Evolutionary conservation across 2,888 invertebrate genomes (phyloP).

Genomic region (Calliphora vomitoria): DNA sequence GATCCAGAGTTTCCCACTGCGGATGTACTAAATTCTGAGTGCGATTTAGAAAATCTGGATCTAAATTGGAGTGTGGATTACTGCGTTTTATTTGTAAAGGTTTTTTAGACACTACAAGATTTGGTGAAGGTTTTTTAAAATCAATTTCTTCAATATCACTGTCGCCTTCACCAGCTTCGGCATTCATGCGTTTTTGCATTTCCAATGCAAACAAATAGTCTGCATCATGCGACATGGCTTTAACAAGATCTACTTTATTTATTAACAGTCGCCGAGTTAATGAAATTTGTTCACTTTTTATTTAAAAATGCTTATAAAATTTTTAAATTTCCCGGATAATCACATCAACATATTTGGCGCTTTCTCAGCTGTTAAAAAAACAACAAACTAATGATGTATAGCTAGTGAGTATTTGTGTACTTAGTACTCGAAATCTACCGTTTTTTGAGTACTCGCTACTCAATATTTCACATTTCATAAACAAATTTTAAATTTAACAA

Average conservation of each 20-base stretch:
- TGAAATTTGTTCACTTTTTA: not conserved
- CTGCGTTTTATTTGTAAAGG: constrained; percentile 72
- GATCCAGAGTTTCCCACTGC: constrained; percentile 93
- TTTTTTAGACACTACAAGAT: constrained; percentile 56
- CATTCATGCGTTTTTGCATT: constrained; percentile 78
- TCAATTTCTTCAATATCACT: constrained; percentile 74
- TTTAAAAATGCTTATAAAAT: not conserved
- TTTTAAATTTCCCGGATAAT: constrained; percentile 22
- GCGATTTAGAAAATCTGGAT: constrained; percentile 80
- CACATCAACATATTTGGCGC: constrained; percentile 59
- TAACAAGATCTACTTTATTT: not conserved
- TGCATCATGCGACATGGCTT: constrained; percentile 78
- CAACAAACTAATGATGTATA: not conserved
- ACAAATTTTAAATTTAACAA: too few species aligned
- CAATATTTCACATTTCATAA: too few species aligned
- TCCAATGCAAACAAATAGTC: constrained; percentile 79
- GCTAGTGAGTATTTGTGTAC: too few species aligned
- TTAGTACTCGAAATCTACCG: too few species aligned
- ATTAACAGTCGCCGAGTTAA: not conserved
- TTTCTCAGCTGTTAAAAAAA: constrained; percentile 53
- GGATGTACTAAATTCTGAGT: constrained; percentile 84
- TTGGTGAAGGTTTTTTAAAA: constrained; percentile 69
- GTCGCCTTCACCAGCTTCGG: constrained; percentile 69
- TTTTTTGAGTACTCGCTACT: too few species aligned
- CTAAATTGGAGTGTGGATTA: constrained; percentile 77